A percentile compares a stretch with the other conserved stretches of the same genome.
phyloP scores from a whole-genome alignment of 2,797 vertebrate species.

The Phataginus tetradactyla region DNA sequence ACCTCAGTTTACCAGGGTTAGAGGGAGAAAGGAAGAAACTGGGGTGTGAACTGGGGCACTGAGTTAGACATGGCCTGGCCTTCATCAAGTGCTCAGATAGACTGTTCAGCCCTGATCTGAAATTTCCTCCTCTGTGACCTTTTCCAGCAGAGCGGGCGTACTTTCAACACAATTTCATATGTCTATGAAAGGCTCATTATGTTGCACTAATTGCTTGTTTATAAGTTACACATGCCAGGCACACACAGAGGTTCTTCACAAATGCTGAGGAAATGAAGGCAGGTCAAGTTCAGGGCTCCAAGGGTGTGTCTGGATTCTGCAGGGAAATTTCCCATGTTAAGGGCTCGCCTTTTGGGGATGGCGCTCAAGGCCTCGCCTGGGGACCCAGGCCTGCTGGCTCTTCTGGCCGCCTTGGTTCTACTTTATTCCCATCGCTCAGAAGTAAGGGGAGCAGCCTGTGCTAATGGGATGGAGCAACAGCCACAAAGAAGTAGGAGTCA shows the following conservation, averaged over 20 bases:
- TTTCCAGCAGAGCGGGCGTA: background rate
- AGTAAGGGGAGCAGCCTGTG: constrained; percentile 39
- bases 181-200: background rate
- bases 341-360: background rate
- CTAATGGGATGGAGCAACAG: background rate
- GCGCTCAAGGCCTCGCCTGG: background rate
- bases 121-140: background rate
- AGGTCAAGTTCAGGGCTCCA: background rate
- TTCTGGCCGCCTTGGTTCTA: background rate
- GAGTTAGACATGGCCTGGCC: background rate
- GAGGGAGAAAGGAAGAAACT: background rate
- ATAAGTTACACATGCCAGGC: background rate
- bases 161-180: background rate
- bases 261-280: background rate
- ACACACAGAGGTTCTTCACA: background rate
- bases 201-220: background rate
- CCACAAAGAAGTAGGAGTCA: constrained; percentile 57
- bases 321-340: background rate
- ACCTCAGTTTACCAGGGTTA: background rate
- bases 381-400: constrained; percentile 23
- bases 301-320: background rate
- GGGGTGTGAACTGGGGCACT: too few species aligned
- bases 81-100: background rate
- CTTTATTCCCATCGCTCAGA: constrained; percentile 48
- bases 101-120: background rate